Base-by-base conservation (phyloP, 2,888 invertebrate genomes). In the Steinernema hermaphroditum region DNA sequence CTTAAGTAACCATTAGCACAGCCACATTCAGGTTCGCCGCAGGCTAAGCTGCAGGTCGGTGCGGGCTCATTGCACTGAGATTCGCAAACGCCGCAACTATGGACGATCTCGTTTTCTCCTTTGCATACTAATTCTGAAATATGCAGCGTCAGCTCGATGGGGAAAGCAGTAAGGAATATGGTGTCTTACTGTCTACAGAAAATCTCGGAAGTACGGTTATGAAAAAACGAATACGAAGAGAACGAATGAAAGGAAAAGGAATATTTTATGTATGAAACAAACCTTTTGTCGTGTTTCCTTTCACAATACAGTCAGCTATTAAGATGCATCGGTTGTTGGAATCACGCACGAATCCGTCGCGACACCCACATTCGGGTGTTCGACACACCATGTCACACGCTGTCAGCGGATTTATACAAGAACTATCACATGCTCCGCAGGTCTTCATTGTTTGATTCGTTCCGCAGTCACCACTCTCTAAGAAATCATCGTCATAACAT, bases 1-100 rank as follows among this genome's bases (percentile, higher is more conserved):
- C 73, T 22, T 14, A 73, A 12, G 34, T 73, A 73, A 22, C 70
- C 74, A 34, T 70, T 46, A 1, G 34, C 69, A 68, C 75, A 75
- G 19, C 75, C 75, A 32, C 75, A 75, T 32, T 75, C 75, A 0
- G 75, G 43, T 22, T 49, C 68, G 16, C 49, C 50, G 34, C 75
- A 75, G 9, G 76, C 29, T 43, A 75, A 29, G 34, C 71, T 34
- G 54, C 75, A 75, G 1, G 44, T 24, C 32, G 27, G 34, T 6
- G 70, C 9, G 8, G 74, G 70, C 22, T 49, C 27, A 27, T 70
- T 34, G 44, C 75, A 75, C 12, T 70, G 19, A 16, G 54, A n/a
- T 29, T 75, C 75, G 19, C 75, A 75, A 16, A 75, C 75, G 12
- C 75, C 75, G 34, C 75, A 75, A 4, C 57, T 54, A 24, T 71